Evolutionary conservation across 1,140 invertebrate species (phyloP), one percentile per base, ranked within the genome.

Genomic region (Drosophila suzukii): DNA sequence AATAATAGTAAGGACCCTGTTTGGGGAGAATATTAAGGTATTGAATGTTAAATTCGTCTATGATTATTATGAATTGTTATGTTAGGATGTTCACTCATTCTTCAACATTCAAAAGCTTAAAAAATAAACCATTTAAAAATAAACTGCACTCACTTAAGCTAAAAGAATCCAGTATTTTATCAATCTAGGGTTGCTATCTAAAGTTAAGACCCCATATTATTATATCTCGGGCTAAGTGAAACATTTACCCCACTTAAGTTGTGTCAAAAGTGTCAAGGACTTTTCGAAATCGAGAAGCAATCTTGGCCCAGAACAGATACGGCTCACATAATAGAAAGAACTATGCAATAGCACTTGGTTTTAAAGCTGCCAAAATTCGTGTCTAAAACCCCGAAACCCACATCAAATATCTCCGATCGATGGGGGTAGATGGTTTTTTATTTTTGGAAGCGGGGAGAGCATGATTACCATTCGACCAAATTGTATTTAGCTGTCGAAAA

Each of bases 401-500:
- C 65, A 68, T 68, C 65, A 68, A 68, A 51, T 24, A 36, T 43
- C 15, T 15, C 6, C 32, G 60, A 65, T 68, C 36, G 11, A 46
- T 20, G 62, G 38, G 61, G 43, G 32, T 65, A 20, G 43, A 13
- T 44, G 39, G 43, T 17, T 59, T 30, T 34, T 34, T 10, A 3
- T 34, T 10, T 34, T 10, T 6, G 3, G 11, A 27, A 12, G 41
- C n/a, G 24, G 20, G 47, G 47, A 12, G 24, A 47, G 53, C 67
- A 62, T 77, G 78, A 77, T 81, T 67, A 81, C 73, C 73, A 71
- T 85, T 81, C 77, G 55, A 80, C 50, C 65, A 85, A 62, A 74
- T 62, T 73, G 59, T 67, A 85, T 81, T 81, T 78, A 86, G 75
- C 68, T 65, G 60, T 76, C 65, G 62, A 61, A 63, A 74, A 73